Base-by-base conservation (phyloP, 2,113 vertebrate genomes). In the Neodon shergylaensis region DNA sequence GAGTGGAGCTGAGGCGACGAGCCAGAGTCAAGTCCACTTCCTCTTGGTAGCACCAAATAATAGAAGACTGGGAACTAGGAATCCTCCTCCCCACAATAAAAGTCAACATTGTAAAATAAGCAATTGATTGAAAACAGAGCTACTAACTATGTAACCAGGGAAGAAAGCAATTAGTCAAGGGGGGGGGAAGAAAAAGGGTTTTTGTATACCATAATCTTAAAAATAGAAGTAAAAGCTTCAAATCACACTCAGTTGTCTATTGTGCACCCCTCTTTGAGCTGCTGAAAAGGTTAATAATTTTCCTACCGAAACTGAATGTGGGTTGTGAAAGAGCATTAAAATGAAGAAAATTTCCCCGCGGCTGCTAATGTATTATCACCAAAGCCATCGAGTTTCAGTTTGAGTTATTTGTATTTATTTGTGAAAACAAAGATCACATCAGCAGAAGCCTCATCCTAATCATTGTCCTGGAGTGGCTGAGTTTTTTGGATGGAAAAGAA, bases 321-420 rank as follows among this genome's bases (percentile, higher is more conserved):
- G 99, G 99, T 99, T 99, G 99, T 98, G 99, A 99, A 99, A 99
- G 99, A 99, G 99, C 99, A 99, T 98, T 98, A 99, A 99, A 99
- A 99, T 99, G 98, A 99, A 99, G 98, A 99, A 99, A 99, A 99
- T 99, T 99, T 99, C 99, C 99, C 99, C 99, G 96, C 97, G 98
- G 99, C 99, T 98, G 99, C 98, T 99, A 99, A 99, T 99, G 99
- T 99, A 99, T 99, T 99, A 99, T 99, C 99, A 99, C 99, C 99
- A 99, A 99, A 99, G 99, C 99, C 99, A 99, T 99, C 99, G 98
- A 98, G 99, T 99, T 99, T 99, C 99, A 99, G 98, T 99, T 99
- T 99, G 99, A 99, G 98, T 99, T 99, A 98, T 99, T 98, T 99
- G 98, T 99, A 99, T 99, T 99, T 99, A 99, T 99, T 99, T 99